A percentile compares a stretch with the other conserved stretches of the same genome.
Evolutionary conservation across 2,113 vertebrate genomes (phyloP).

Genomic region (Daphoenositta chrysoptera): DNA sequence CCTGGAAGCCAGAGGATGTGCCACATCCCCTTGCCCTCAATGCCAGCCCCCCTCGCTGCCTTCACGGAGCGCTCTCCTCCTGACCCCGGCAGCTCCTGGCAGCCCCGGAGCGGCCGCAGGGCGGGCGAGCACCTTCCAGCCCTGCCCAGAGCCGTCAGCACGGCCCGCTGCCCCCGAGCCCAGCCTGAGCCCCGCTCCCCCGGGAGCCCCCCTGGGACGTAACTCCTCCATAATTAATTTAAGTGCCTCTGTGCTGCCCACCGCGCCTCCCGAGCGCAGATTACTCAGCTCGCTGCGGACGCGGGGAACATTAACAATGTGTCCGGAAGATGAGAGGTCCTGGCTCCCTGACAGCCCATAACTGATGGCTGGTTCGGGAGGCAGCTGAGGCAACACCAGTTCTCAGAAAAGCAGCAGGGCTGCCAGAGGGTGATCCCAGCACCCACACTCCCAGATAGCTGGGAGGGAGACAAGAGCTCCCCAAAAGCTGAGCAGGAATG

Average conservation of each 20-base stretch:
- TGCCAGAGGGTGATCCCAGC: not conserved
- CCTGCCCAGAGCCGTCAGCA: not conserved
- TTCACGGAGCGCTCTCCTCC: not conserved
- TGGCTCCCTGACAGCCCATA: not conserved
- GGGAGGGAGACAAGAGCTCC: not conserved
- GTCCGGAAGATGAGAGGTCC: not conserved
- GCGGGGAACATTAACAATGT: not conserved
- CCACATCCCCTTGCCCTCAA: not conserved
- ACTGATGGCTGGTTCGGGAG: not conserved
- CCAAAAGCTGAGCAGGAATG: not conserved
- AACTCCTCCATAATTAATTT: not conserved
- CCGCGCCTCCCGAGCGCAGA: not conserved
- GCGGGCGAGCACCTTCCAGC: not conserved
- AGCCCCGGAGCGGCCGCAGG: not conserved
- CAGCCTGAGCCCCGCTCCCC: not conserved
- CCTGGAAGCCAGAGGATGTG: not conserved
- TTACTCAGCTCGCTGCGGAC: fast-evolving
- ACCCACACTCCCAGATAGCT: not conserved
- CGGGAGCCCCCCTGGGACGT: not conserved
- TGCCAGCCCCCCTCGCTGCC: not conserved
- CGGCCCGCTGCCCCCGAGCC: fast-evolving
- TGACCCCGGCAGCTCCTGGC: not conserved
- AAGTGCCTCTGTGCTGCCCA: not conserved
- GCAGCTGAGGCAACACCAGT: not conserved
- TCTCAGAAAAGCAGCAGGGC: not conserved